Evolutionary conservation across 2,113 vertebrate species (phyloP).

Genomic region (Pteruthius melanotis): DNA sequence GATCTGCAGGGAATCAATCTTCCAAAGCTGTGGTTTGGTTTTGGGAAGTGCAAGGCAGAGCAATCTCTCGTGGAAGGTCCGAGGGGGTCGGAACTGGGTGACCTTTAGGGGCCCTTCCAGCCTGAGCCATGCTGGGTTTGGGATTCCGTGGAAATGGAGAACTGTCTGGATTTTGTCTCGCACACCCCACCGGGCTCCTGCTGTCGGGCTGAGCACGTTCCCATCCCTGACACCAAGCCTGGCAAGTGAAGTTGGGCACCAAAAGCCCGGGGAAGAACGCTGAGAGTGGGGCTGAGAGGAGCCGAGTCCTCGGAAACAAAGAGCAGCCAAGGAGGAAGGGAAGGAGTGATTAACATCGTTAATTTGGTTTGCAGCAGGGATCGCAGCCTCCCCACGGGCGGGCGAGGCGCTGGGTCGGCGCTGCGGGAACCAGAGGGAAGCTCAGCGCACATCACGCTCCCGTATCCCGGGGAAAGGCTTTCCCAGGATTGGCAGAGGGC

Average conservation of each 20-base stretch:
- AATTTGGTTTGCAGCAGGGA: neutral
- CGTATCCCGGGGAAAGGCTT: neutral
- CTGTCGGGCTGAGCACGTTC: fast-evolving
- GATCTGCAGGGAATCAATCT: fast-evolving
- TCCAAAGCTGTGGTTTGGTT: neutral
- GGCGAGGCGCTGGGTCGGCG: neutral
- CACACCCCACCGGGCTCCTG: fast-evolving
- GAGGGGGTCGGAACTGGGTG: neutral
- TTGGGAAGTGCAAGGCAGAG: fast-evolving
- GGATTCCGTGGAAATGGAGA: fast-evolving
- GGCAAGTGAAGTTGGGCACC: neutral
- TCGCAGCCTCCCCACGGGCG: neutral
- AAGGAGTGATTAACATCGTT: neutral
- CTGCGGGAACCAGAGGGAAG: neutral
- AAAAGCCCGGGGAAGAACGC: fast-evolving
- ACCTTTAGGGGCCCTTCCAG: neutral
- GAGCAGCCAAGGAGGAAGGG: neutral
- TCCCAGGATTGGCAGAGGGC: neutral
- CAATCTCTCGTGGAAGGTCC: neutral
- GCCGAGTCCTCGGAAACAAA: neutral
- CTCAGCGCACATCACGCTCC: neutral
- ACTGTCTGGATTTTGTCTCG: neutral
- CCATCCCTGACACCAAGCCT: neutral
- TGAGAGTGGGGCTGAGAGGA: neutral
- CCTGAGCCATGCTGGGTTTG: fast-evolving